Evolutionary conservation across 2,797 vertebrate genomes (phyloP).

Genomic region (Argentina silus): DNA sequence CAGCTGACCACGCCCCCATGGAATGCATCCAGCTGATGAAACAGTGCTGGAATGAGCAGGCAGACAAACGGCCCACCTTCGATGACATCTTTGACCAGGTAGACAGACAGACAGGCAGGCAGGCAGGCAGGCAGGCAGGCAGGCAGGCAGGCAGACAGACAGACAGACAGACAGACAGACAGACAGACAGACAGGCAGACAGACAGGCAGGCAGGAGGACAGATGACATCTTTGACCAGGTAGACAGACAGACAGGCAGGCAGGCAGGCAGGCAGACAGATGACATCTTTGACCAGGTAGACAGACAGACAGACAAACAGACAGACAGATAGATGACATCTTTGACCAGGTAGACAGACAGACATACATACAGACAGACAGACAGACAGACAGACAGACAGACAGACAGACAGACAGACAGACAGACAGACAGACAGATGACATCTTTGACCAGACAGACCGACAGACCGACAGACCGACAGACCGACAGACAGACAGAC

Average conservation of each 20-base stretch:
- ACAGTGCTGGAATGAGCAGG: conserved; percentile 75
- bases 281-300: too few relatives aligned
- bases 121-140: background rate
- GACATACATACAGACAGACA: too few relatives aligned
- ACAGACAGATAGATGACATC: too few relatives aligned
- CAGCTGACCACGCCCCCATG: conserved; percentile 70
- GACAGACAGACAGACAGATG: too few relatives aligned
- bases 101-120: background rate
- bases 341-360: too few relatives aligned
- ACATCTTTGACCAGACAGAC: too few relatives aligned
- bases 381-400: background rate
- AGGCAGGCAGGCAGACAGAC: background rate
- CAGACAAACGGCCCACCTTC: conserved; percentile 71
- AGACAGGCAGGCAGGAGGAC: background rate
- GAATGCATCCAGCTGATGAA: conserved; percentile 59
- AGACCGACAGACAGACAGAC: too few relatives aligned
- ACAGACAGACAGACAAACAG: background rate
- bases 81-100: conserved; percentile 75
- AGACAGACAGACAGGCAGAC: background rate
- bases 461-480: too few relatives aligned
- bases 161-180: background rate
- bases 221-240: too few relatives aligned
- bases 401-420: background rate
- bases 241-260: background rate
- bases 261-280: background rate